Percentiles rank a stretch among this genome's conserved stretches.
phyloP scores from a whole-genome alignment of 2,888 invertebrate species.

The Drymonia ruficornis region DNA sequence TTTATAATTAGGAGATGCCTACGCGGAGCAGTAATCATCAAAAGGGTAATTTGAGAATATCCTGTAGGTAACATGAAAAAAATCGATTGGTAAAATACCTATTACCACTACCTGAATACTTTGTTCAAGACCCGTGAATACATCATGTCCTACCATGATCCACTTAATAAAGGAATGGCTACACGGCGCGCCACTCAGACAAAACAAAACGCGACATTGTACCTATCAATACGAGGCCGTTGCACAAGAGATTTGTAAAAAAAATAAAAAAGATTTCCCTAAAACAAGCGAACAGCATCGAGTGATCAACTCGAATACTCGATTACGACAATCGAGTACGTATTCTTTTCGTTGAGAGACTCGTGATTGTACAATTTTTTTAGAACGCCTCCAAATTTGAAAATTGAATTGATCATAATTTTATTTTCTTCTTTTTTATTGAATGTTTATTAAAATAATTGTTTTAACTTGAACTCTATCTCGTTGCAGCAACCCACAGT shows the following conservation, averaged over 20 bases:
- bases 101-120: too few relatives aligned
- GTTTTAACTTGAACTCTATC: too few relatives aligned
- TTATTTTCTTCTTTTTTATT: too few relatives aligned
- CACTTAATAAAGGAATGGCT: slow-evolving; percentile 26
- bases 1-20: not conserved
- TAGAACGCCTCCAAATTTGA: not conserved
- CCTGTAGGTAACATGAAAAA: too few relatives aligned
- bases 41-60: not conserved
- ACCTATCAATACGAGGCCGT: slow-evolving; percentile 1
- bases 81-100: too few relatives aligned
- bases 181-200: slow-evolving; percentile 38
- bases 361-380: too few relatives aligned
- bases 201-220: slow-evolving; percentile 27
- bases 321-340: slow-evolving; percentile 14
- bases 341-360: not conserved
- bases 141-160: slow-evolving; percentile 4
- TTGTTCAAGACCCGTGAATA: not conserved
- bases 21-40: not conserved
- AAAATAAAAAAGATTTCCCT: slow-evolving; percentile 7
- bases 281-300: slow-evolving; percentile 19
- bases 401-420: too few relatives aligned
- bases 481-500: too few relatives aligned
- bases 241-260: slow-evolving; percentile 16
- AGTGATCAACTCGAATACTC: slow-evolving; percentile 10
- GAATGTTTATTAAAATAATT: too few relatives aligned